Conservation (phyloP, 2,888 invertebrate genomes). For the Carpatolechia fugitivella region DNA sequence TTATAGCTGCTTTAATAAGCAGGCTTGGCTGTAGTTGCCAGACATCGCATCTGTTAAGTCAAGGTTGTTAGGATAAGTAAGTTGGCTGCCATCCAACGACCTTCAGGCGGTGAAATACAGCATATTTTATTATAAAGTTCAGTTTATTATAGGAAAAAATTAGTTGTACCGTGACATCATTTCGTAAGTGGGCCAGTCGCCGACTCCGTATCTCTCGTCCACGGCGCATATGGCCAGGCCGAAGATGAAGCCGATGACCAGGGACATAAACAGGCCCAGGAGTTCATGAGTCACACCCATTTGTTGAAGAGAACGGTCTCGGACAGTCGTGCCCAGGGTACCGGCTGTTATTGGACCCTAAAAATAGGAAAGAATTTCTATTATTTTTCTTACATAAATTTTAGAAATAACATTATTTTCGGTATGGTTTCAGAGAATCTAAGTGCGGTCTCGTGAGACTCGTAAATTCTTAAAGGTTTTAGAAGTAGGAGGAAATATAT, state of each 20-base stretch:
- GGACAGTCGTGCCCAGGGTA: slow-evolving; percentile 85
- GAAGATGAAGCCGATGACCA: slow-evolving; percentile 83
- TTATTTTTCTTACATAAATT: background rate
- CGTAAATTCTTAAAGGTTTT: background rate
- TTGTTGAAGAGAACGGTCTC: slow-evolving; percentile 80
- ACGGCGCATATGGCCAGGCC: slow-evolving; percentile 80
- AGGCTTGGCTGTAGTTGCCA: background rate
- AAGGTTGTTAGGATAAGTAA: background rate
- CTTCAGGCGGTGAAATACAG: background rate
- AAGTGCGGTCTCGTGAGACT: slow-evolving; percentile 1
- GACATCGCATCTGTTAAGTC: background rate
- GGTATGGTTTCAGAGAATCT: background rate
- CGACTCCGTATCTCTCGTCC: slow-evolving; percentile 77
- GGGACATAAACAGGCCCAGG: slow-evolving; percentile 82
- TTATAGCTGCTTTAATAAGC: too few relatives aligned
- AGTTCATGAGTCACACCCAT: slow-evolving; percentile 84
- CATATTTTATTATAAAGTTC: too few relatives aligned
- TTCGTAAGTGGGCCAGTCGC: slow-evolving; percentile 82
- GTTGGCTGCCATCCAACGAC: background rate
- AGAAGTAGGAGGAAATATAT: too few relatives aligned
- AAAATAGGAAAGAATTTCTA: slow-evolving; percentile 21
- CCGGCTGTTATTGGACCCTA: slow-evolving; percentile 89
- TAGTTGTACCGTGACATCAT: slow-evolving; percentile 78
- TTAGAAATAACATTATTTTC: background rate
- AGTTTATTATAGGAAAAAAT: background rate